Conservation (phyloP, 2,113 vertebrate species). For the Fregata magnificens region DNA sequence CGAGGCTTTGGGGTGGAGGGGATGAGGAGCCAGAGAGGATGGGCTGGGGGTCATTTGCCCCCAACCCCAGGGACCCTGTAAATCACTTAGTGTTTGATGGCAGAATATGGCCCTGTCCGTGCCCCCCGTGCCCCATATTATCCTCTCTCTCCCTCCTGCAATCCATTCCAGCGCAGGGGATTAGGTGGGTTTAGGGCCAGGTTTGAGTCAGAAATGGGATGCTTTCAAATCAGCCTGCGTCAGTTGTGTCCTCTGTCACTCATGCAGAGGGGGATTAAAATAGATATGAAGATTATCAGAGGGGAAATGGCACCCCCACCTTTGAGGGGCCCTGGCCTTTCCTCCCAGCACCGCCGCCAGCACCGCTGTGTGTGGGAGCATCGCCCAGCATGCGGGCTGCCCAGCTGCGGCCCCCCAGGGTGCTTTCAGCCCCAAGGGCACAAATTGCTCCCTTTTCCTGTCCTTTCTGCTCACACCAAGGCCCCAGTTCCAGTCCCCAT, state of each 20-base stretch:
- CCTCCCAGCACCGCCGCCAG: background rate
- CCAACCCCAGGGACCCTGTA: background rate
- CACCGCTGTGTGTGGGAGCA: background rate
- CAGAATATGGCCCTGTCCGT: background rate
- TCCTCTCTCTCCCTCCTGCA: background rate
- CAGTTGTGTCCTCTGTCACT: conserved; percentile 11
- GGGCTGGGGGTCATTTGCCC: background rate
- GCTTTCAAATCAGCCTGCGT: conserved; percentile 62
- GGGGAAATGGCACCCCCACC: background rate
- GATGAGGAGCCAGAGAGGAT: background rate
- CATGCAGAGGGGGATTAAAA: conserved; percentile 51
- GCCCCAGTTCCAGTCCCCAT: background rate
- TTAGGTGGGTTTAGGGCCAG: conserved; percentile 65
- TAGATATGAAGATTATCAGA: conserved; percentile 41
- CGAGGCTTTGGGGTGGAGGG: background rate
- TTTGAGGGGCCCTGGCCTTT: background rate
- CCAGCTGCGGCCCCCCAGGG: background rate
- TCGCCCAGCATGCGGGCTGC: background rate
- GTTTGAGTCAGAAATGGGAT: conserved; percentile 50
- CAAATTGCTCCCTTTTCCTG: background rate
- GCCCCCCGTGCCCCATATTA: background rate
- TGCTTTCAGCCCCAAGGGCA: background rate
- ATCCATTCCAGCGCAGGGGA: background rate
- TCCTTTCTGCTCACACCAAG: background rate
- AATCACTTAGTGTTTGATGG: background rate